A percentile compares a stretch with the other conserved stretches of the same genome.
Conservation (phyloP, 2,797 vertebrate species). For the Urocyon cinereoargenteus region DNA sequence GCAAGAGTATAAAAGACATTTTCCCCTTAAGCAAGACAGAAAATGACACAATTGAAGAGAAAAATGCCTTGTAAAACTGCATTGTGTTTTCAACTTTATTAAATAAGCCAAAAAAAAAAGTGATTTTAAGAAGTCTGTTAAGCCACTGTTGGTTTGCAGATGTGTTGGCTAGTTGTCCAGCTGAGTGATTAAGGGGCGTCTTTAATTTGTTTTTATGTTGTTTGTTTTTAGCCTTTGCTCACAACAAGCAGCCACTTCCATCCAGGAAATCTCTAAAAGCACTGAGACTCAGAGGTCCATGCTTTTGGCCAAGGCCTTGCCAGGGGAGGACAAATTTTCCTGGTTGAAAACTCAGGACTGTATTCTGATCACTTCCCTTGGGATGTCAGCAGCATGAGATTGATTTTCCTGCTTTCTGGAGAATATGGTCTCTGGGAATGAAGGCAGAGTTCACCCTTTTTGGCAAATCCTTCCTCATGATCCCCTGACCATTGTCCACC, state of each 20-base stretch:
- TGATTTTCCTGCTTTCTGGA: not conserved
- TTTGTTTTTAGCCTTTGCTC: not conserved
- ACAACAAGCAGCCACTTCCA: not conserved
- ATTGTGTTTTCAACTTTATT: constrained; percentile 76
- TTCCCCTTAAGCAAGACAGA: constrained; percentile 66
- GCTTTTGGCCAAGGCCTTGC: not conserved
- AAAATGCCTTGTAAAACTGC: constrained; percentile 61
- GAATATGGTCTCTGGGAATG: not conserved
- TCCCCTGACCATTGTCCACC: not conserved
- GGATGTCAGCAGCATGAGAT: not conserved
- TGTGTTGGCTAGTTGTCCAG: not conserved
- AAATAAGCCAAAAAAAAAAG: constrained; percentile 49
- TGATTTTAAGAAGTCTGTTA: constrained; percentile 77
- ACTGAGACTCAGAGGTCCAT: not conserved
- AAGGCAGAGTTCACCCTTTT: not conserved
- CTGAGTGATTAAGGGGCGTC: not conserved
- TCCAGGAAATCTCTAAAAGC: not conserved
- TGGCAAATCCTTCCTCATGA: not conserved
- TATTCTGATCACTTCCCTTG: not conserved
- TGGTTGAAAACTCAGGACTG: not conserved
- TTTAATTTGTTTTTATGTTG: not conserved
- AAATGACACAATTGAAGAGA: constrained; percentile 65
- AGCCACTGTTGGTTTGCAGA: constrained; percentile 62
- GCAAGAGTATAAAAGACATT: constrained; percentile 77
- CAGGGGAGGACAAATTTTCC: not conserved